These are phyloP conservation scores for Bruchidius siliquastri DNA, from an alignment of 2,888 invertebrate species.

Conservation along the genomic window DNA sequence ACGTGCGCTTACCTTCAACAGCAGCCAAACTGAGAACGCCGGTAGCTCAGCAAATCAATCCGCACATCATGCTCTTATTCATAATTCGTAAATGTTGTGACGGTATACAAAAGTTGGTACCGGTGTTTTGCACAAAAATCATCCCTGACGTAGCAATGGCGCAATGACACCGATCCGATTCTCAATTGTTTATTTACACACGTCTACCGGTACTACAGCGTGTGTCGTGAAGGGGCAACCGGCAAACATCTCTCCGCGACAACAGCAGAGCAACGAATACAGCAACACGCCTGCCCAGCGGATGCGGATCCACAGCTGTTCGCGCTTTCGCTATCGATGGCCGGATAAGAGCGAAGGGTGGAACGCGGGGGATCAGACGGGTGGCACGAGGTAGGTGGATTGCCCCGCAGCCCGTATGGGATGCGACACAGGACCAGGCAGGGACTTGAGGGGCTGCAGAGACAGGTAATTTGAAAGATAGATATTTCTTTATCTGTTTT, in stretches of 20 bases:
- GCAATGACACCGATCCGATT: not conserved
- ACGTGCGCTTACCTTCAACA: not conserved
- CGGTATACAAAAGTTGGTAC: not conserved
- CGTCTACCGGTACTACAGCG: not conserved
- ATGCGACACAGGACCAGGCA: not conserved
- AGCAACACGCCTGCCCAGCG: not conserved
- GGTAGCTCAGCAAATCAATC: not conserved
- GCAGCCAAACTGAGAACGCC: not conserved
- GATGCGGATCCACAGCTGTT: not conserved
- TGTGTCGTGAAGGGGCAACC: not conserved
- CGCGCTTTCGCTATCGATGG: not conserved
- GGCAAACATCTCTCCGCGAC: not conserved
- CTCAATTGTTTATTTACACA: not conserved
- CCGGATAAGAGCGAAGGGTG: not conserved
- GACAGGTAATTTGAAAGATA: not conserved
- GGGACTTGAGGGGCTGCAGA: not conserved
- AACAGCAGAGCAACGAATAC: not conserved
- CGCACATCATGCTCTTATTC: not conserved
- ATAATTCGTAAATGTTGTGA: not conserved
- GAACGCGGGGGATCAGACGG: not conserved
- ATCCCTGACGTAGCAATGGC: not conserved
- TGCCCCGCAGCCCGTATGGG: not conserved
- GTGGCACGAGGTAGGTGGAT: not conserved
- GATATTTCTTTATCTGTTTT: too few species aligned
- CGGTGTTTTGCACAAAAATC: not conserved